Base-by-base conservation (phyloP, 1,140 invertebrate species). In the Propsilocerus akamusi region DNA sequence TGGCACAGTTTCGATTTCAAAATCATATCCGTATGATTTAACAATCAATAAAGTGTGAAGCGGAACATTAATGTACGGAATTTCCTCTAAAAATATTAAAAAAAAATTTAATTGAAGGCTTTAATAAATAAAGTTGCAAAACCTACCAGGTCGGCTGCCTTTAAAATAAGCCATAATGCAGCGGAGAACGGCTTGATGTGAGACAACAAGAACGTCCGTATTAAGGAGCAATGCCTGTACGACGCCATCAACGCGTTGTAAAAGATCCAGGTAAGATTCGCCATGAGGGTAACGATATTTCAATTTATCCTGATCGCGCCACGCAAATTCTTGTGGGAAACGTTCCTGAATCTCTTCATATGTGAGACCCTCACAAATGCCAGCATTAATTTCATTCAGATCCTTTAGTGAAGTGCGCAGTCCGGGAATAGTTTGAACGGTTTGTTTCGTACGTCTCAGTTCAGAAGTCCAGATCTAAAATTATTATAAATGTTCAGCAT, bases 331-430 rank as follows among this genome's bases (percentile, higher is more conserved):
- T 59, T 86, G 80, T 1, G 90, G 90, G 72, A 85, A 91, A 46
- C 78, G 77, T 51, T 83, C 80, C 55, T 90, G 83, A 68, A 96
- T 91, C 65, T 95, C 91, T 65, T 94, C 88, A 63, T 95, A 96
- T 0, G 88, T 91, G 54, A 94, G 72, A 14, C 84, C 85, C 67
- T 95, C 91, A 68, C 90, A 95, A 46, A 92, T 85, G 46, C 92
- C 90, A 57, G 90, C 91, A 72, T 93, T 80, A 24, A 95, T 77
- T 66, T 96, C 91, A 65, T 95, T 93, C 4, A 95, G 68, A 25
- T 85, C 77, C 12, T 72, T 67, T 0, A 93, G 76, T 57, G 84
- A 76, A 62, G 88, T 78, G 52, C 85, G 81, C 0, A 86, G 80
- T 1, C 83, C 87, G 51, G 78, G 71, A n/a, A 95, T 81, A 17